Evolutionary conservation across 2,888 invertebrate genomes (phyloP).

Genomic region (Dioctria linearis): DNA sequence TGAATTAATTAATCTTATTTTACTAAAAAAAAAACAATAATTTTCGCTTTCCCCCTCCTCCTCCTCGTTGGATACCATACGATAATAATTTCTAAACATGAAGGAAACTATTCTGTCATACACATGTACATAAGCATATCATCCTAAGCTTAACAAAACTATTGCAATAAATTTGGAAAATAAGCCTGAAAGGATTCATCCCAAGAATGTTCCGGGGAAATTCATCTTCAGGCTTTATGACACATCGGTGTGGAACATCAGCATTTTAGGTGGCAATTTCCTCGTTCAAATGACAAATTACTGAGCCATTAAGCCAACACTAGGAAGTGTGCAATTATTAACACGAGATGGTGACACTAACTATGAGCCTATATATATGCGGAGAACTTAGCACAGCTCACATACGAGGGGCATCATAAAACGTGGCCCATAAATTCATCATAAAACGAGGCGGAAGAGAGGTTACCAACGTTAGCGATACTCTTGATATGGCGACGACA

Average conservation of each 20-base stretch:
- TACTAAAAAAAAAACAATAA: too few relatives aligned
- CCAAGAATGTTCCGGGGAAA: slow-evolving; percentile 46
- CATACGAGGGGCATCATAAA: slow-evolving; percentile 23
- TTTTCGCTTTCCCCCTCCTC: too few relatives aligned
- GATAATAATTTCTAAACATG: background rate
- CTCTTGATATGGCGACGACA: background rate
- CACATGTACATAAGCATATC: background rate
- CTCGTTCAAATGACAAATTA: slow-evolving; percentile 52
- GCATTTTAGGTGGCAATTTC: slow-evolving; percentile 50
- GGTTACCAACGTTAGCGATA: slow-evolving; percentile 8
- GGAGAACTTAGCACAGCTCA: background rate
- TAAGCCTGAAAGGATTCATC: slow-evolving; percentile 51
- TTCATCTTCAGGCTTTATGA: slow-evolving; percentile 43
- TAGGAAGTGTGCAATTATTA: slow-evolving; percentile 52
- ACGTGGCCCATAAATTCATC: slow-evolving; percentile 48
- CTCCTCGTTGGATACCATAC: too few relatives aligned
- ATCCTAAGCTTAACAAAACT: slow-evolving; percentile 33
- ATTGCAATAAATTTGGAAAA: slow-evolving; percentile 50
- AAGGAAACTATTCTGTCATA: slow-evolving; percentile 11
- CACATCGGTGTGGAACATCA: slow-evolving; percentile 49
- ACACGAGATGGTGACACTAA: slow-evolving; percentile 41
- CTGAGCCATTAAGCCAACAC: slow-evolving; percentile 48
- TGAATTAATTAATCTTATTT: too few relatives aligned
- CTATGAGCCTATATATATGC: slow-evolving; percentile 27
- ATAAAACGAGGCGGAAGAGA: slow-evolving; percentile 47